phyloP scores from a whole-genome alignment of 2,797 vertebrate genomes.

The Prionace glauca region DNA sequence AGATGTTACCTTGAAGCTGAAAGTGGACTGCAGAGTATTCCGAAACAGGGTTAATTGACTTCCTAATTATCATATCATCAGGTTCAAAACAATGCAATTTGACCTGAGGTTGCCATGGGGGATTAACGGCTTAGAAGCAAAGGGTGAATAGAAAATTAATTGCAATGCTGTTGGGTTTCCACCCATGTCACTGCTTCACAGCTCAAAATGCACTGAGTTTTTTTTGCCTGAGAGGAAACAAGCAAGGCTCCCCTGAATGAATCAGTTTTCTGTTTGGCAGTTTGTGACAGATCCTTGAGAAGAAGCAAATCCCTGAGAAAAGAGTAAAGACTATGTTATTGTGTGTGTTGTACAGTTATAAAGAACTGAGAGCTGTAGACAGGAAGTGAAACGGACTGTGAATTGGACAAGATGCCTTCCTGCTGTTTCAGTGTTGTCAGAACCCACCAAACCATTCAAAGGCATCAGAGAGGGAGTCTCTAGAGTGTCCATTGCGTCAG shows the following conservation, averaged over 20 bases:
- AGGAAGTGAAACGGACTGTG: background rate
- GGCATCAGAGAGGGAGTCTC: background rate
- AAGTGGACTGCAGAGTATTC: background rate
- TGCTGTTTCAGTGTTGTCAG: background rate
- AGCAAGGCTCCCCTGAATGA: background rate
- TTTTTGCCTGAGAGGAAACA: background rate
- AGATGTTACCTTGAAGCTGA: background rate
- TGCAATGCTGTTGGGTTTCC: background rate
- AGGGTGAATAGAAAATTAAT: background rate
- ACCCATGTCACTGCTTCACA: background rate
- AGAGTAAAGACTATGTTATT: background rate
- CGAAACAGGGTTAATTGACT: background rate
- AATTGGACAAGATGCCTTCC: background rate
- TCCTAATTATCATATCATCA: background rate
- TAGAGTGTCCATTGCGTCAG: too few relatives aligned
- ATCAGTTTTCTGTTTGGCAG: background rate
- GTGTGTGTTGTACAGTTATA: background rate
- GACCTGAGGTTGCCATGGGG: background rate
- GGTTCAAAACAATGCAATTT: background rate
- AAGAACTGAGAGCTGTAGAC: background rate
- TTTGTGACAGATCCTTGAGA: background rate
- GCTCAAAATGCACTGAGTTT: background rate
- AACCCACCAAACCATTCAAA: background rate
- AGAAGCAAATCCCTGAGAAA: background rate
- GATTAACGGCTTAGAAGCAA: background rate